Percentiles rank a stretch among this genome's conserved stretches.
These are phyloP conservation scores for Rhodinocichla rosea DNA, from an alignment of 2,113 vertebrate genomes.

Conservation along the genomic window DNA sequence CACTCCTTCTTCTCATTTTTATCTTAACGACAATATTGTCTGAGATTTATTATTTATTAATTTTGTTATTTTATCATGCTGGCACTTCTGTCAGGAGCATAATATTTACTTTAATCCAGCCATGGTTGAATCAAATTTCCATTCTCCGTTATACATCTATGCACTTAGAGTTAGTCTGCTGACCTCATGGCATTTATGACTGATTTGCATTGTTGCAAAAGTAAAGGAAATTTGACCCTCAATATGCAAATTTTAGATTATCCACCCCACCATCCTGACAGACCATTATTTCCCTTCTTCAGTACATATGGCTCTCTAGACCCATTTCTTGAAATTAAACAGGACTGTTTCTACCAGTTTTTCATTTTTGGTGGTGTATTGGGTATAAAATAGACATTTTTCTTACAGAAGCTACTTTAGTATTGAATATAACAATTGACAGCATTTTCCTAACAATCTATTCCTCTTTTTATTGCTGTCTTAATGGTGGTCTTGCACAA, in stretches of 20 bases:
- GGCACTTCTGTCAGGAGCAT: not conserved
- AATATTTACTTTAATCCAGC: not conserved
- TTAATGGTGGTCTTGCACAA: not conserved
- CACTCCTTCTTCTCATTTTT: conserved; percentile 5
- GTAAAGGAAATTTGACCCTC: not conserved
- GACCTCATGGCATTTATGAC: not conserved
- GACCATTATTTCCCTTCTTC: not conserved
- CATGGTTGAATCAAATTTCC: not conserved
- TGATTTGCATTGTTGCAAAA: not conserved
- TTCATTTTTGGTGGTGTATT: not conserved
- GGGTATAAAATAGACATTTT: not conserved
- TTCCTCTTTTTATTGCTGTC: not conserved
- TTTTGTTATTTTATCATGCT: not conserved
- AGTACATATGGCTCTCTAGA: not conserved
- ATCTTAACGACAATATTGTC: not conserved
- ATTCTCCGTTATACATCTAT: not conserved
- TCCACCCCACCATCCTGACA: not conserved
- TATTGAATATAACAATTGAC: not conserved
- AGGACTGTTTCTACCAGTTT: not conserved
- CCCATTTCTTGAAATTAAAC: not conserved
- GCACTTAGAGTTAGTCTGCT: not conserved
- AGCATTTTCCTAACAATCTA: not conserved
- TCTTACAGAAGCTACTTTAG: not conserved
- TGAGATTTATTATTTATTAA: not conserved
- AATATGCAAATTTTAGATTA: not conserved